Evolutionary conservation across 2,113 vertebrate species (phyloP), one percentile per base, ranked within the genome.

Genomic region (Gavia stellata): DNA sequence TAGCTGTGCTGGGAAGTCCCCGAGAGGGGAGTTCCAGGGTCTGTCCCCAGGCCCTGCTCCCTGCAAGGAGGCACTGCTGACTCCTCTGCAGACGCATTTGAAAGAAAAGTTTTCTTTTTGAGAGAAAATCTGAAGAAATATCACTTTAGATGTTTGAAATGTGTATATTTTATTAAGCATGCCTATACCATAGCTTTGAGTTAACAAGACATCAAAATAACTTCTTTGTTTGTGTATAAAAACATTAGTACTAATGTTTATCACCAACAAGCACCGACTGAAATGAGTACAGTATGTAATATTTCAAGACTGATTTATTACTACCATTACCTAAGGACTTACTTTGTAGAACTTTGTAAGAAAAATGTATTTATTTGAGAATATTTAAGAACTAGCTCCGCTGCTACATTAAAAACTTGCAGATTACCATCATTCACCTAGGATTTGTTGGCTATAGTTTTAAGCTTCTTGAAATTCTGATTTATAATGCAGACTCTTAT

Each of bases 21-120:
- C 0, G 1, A 20, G 28, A 36, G 4, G 13, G 20, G 12, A 7
- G 6, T 2, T 61, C 7, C 23, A n/a, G 9, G 55, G 9, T 14
- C 13, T 52, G 19, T 38, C 3, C 24, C 7, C 16, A 3, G 13
- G 7, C 8, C 36, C 34, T 59, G 14, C 47, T 55, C 4, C 23
- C 10, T 1, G 0, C 5, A 18, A 10, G 33, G 21, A 91, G 29
- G 7, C 3, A 28, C 14, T 55, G 33, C 3, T 53, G 33, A 33
- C 25, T 71, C 24, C 7, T 40, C 61, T 58, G 29, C 20, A 49
- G 7, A 23, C 24, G 7, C 14, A 2, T 28, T n/a, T 50, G 62
- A 63, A 86, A 67, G 14, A 66, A 47, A 84, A 53, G 4, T 3
- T 4, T 44, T 38, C 6, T 79, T 79, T 63, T 45, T 26, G 5